phyloP scores from a whole-genome alignment of 2,113 vertebrate genomes.

The Onychorhynchus coronatus region DNA sequence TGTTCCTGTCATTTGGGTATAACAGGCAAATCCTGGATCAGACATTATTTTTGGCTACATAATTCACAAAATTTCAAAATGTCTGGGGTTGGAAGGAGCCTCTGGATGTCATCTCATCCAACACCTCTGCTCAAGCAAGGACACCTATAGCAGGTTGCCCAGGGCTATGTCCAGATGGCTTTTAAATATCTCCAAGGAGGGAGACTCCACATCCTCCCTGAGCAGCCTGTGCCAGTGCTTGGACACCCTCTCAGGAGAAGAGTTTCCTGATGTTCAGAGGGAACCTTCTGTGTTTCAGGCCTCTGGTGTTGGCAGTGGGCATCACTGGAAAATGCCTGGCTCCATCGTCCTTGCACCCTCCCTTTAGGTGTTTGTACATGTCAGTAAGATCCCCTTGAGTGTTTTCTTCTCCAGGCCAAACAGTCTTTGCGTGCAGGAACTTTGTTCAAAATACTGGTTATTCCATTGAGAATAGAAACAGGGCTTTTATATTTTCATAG shows the following conservation, averaged over 20 bases:
- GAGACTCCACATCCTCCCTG: neutral
- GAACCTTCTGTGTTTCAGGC: neutral
- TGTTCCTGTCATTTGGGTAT: neutral
- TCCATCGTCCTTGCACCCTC: rapidly evolving
- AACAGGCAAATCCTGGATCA: neutral
- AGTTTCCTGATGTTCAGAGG: neutral
- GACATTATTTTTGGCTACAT: neutral
- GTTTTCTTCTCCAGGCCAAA: neutral
- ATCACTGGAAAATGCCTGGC: neutral
- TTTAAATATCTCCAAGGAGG: neutral
- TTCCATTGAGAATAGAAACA: neutral
- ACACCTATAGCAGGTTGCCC: neutral
- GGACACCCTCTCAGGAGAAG: neutral
- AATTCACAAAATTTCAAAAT: neutral
- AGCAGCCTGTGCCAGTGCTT: neutral
- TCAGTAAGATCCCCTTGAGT: neutral
- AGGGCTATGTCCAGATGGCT: neutral
- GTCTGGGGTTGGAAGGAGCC: neutral
- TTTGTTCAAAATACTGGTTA: neutral
- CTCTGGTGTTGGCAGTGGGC: neutral
- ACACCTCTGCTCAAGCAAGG: neutral
- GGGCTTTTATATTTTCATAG: neutral
- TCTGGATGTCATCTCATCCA: neutral
- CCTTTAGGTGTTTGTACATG: neutral
- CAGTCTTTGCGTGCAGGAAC: neutral